A percentile compares a stretch with the other conserved stretches of the same genome.
phyloP scores from a whole-genome alignment of 2,888 invertebrate genomes.

The Drosophila putrida region DNA sequence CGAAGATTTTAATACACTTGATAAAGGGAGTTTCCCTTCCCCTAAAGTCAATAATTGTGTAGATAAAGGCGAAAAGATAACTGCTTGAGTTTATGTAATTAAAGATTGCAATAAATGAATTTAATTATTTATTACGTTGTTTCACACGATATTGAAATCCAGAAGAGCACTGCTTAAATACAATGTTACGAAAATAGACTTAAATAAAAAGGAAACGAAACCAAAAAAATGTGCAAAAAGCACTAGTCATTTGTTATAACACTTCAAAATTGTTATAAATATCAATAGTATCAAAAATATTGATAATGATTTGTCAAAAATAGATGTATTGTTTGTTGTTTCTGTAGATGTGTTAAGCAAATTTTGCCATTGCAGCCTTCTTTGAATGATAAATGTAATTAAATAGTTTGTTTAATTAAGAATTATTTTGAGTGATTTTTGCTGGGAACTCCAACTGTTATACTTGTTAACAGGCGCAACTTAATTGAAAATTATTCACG shows the following conservation, averaged over 20 bases:
- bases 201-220: constrained; percentile 1
- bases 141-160: constrained; percentile 11
- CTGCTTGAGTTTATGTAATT: constrained; percentile 17
- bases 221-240: neutral
- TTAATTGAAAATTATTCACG: too few species aligned
- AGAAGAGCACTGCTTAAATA: neutral
- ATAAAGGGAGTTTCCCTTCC: constrained; percentile 28
- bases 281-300: constrained; percentile 2
- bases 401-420: neutral
- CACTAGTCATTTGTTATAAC: constrained; percentile 18
- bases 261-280: constrained; percentile 17
- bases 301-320: constrained; percentile 13
- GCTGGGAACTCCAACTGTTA: neutral
- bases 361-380: neutral
- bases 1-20: constrained; percentile 24
- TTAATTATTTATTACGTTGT: constrained; percentile 7
- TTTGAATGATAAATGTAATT: neutral
- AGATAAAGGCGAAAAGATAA: constrained; percentile 11
- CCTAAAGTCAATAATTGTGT: neutral
- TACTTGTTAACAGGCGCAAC: neutral
- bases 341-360: neutral
- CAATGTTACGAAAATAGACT: constrained; percentile 2
- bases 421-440: neutral
- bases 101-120: constrained; percentile 18
- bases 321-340: neutral